Evolutionary conservation across 1,140 invertebrate genomes (phyloP), one percentile per base, ranked within the genome.

Genomic region (Elymnias hypermnestra): DNA sequence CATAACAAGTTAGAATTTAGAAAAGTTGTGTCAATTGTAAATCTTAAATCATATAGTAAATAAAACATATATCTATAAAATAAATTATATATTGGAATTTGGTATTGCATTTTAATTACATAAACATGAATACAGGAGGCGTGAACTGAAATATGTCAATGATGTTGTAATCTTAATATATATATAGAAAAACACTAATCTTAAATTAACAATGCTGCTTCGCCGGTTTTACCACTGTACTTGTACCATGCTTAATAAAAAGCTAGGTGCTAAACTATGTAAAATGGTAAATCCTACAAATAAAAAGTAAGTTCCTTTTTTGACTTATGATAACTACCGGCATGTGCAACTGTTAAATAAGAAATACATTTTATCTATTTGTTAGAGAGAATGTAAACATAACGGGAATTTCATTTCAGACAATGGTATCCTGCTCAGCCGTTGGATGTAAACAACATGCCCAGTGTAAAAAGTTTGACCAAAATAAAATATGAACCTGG

Each of bases 281-380:
- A 84, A 82, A 71, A 70, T 84, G 74, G 22, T 84, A 9, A 81
- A 72, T 45, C 81, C 81, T 1, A 81, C 62, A 44, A 50, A 29
- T 26, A 76, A 76, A 58, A 68, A 69, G 79, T 82, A 63, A 58
- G 36, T 52, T 22, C 5, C 14, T 50, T 23, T 28, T 7, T 25
- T 39, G 5, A 25, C 8, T 21, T n/a, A n/a, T n/a, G n/a, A n/a
- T n/a, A n/a, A n/a, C n/a, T n/a, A n/a, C n/a, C n/a, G n/a, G n/a
- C n/a, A n/a, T n/a, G n/a, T n/a, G n/a, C n/a, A n/a, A n/a, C n/a
- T n/a, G n/a, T n/a, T n/a, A n/a, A n/a, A n/a, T n/a, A n/a, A n/a
- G n/a, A n/a, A n/a, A n/a, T n/a, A n/a, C n/a, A n/a, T n/a, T n/a
- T n/a, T n/a, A n/a, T n/a, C n/a, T n/a, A n/a, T n/a, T n/a, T n/a